Base-by-base conservation (phyloP, 2,113 vertebrate species). In the Hydrochoerus hydrochaeris region DNA sequence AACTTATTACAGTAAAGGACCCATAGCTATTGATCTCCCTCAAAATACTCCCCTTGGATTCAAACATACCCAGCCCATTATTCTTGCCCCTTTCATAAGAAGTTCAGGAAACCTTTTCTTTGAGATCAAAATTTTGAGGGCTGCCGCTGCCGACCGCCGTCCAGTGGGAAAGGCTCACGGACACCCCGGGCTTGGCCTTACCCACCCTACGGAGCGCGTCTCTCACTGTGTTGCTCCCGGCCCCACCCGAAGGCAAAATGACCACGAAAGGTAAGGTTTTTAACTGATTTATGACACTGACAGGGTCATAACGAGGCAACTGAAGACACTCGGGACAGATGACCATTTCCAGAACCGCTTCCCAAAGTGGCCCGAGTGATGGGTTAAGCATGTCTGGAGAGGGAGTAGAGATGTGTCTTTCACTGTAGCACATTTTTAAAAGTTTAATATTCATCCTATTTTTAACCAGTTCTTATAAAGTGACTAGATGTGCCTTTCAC, bases 201-300 rank as follows among this genome's bases (percentile, higher is more conserved):
- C 6, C 41, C 73, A 28, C 41, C 17, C 1, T 3, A 16, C 1
- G 12, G 12, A 30, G 22, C 26, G 0, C 6, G 7, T 46, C 20
- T 14, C 41, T 30, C 44, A 13, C 73, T 28, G 5, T 5, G 41
- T 26, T 10, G 13, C 73, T 41, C 46, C 73, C 12, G 41, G 13
- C 41, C 26, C 44, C 26, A 3, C 73, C 41, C 6, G 30, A 77
- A 77, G 73, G 28, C 73, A 46, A 30, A 46, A 46, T 30, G 73
- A 46, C 6, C 44, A 3, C 3, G 24, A 28, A 16, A 77, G 12
- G 26, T 28, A 30, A 16, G 2, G 3, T 30, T 46, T 46, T 28
- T 77, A 46, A 77, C 49, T 7, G 73, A 30, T 30, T 77, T 24
- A 77, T 41, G 12, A 28, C 73, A 28, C 2, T 7, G 26, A 77